Conservation (phyloP, 2,888 invertebrate species). For the Hirtodrosophila cameraria region DNA sequence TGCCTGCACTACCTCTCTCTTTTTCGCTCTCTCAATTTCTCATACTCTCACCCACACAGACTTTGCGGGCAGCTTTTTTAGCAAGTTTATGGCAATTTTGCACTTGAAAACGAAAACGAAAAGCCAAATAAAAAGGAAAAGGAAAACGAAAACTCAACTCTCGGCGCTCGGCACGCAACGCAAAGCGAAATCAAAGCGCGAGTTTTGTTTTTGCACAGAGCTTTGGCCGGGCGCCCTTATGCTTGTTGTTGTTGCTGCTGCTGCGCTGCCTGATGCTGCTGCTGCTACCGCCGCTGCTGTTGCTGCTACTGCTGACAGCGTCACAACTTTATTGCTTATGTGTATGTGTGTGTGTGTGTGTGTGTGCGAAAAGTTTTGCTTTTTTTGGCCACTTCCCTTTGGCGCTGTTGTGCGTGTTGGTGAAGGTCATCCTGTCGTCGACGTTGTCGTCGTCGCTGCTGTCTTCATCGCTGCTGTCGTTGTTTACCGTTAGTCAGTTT, state of each 20-base stretch:
- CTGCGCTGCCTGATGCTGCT: slow-evolving; percentile 15
- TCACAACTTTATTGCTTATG: slow-evolving; percentile 42
- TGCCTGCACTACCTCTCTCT: not conserved
- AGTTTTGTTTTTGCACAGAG: slow-evolving; percentile 35
- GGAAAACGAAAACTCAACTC: slow-evolving; percentile 26
- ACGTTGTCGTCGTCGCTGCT: slow-evolving; percentile 33
- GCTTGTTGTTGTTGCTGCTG: slow-evolving; percentile 21
- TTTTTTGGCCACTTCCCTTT: slow-evolving; percentile 59
- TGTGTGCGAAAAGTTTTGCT: slow-evolving; percentile 62
- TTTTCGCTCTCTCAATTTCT: slow-evolving; percentile 8
- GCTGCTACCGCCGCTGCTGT: slow-evolving; percentile 14
- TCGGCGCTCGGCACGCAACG: slow-evolving; percentile 43
- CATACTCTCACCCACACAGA: slow-evolving; percentile 16
- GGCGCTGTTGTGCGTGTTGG: slow-evolving; percentile 69
- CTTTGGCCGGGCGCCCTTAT: slow-evolving; percentile 59
- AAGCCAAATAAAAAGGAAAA: slow-evolving; percentile 57
- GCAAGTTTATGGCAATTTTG: slow-evolving; percentile 69
- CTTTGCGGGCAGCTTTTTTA: slow-evolving; percentile 46
- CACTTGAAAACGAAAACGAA: slow-evolving; percentile 62
- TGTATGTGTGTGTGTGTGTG: slow-evolving; percentile 24
- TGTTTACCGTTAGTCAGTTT: slow-evolving; percentile 53
- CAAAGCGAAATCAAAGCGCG: slow-evolving; percentile 60
- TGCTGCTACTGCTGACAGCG: slow-evolving; percentile 39
- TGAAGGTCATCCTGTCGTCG: slow-evolving; percentile 82
- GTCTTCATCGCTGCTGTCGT: slow-evolving; percentile 11